Evolutionary conservation across 2,888 invertebrate species (phyloP).

Genomic region (Ischnura elegans): DNA sequence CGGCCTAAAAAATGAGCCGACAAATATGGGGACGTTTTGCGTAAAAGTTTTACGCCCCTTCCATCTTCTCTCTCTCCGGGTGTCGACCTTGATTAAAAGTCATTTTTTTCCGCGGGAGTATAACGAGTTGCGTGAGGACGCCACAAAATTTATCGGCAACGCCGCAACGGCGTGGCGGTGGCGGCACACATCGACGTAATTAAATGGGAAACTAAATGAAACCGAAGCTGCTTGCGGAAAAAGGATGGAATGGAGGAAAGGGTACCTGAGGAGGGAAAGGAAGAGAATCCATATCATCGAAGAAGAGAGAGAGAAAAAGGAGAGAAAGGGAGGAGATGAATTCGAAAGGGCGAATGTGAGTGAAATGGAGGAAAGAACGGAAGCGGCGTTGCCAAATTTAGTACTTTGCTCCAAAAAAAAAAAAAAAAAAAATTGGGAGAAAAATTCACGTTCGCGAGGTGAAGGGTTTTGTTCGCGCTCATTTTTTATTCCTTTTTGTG

Average conservation of each 20-base stretch:
- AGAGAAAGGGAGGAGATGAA: not conserved
- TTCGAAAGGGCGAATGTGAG: not conserved
- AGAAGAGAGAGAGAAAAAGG: not conserved
- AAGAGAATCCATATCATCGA: not conserved
- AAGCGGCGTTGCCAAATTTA: not conserved
- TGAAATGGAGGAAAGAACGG: not conserved
- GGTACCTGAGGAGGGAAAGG: not conserved
- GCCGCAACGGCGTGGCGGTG: not conserved
- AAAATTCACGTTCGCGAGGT: no score
- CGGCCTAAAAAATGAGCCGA: not conserved
- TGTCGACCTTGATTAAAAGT: not conserved
- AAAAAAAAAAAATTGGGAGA: not conserved
- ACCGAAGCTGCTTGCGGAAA: not conserved
- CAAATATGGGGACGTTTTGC: not conserved
- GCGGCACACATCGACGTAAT: constrained; percentile 8
- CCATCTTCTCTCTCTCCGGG: not conserved
- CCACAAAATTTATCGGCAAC: not conserved
- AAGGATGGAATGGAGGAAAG: not conserved
- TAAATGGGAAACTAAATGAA: not conserved
- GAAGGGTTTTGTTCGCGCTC: no score
- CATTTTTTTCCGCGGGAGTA: not conserved
- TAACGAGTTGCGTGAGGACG: not conserved
- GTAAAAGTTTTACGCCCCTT: not conserved
- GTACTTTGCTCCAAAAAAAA: not conserved
- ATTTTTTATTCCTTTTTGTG: no score